A percentile compares a stretch with the other conserved stretches of the same genome.
phyloP scores from a whole-genome alignment of 2,888 invertebrate species.

The Drosophila mercatorum region DNA sequence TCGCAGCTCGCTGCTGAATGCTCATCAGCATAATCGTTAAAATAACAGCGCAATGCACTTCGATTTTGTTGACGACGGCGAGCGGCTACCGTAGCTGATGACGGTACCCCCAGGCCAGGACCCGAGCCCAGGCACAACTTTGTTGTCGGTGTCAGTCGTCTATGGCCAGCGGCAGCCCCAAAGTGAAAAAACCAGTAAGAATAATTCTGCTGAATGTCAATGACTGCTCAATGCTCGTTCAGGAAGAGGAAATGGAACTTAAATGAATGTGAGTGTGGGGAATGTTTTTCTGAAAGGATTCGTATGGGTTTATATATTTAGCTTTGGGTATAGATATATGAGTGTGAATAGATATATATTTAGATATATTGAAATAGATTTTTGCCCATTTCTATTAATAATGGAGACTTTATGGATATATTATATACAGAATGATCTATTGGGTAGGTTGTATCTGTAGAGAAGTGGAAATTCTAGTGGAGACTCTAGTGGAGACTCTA shows the following conservation, averaged over 20 bases:
- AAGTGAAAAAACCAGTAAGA: constrained; percentile 24
- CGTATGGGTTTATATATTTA: too few relatives aligned
- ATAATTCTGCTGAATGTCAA: neutral
- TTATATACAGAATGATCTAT: too few relatives aligned
- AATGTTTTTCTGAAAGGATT: too few relatives aligned
- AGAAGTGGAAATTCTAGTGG: too few relatives aligned
- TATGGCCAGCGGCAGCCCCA: constrained; percentile 49
- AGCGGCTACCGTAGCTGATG: constrained; percentile 69
- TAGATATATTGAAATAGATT: too few relatives aligned
- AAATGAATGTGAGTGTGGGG: too few relatives aligned
- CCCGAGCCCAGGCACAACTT: constrained; percentile 12
- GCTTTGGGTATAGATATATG: too few relatives aligned
- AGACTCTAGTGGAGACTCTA: too few relatives aligned
- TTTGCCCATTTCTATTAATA: too few relatives aligned
- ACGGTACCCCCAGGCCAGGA: constrained; percentile 36
- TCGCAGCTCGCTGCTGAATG: constrained; percentile 31
- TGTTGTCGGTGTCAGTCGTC: constrained; percentile 38
- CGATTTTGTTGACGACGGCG: constrained; percentile 65
- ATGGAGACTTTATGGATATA: too few relatives aligned
- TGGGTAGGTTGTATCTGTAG: too few relatives aligned
- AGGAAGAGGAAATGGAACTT: neutral
- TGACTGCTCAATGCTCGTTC: neutral
- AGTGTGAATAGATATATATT: too few relatives aligned
- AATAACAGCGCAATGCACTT: constrained; percentile 80
- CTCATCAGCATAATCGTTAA: constrained; percentile 81